Conservation (phyloP, 1,140 invertebrate genomes). For the Matsumurasca onukii region DNA sequence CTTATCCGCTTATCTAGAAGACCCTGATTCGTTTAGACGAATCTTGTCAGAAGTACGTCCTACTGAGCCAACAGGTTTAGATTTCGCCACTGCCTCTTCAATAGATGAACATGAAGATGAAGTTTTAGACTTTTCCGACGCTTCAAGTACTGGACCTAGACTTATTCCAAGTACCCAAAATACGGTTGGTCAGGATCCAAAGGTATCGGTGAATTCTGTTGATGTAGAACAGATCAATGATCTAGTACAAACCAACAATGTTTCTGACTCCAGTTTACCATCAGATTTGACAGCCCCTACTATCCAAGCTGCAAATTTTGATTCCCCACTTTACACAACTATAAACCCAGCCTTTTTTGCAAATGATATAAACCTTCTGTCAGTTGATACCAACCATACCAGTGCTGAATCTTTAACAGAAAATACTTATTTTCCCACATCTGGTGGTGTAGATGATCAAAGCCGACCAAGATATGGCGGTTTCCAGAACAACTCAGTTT, state of each 20-base stretch:
- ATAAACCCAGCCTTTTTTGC: slow-evolving; percentile 30
- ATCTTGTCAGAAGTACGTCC: slow-evolving; percentile 72
- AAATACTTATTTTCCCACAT: slow-evolving; percentile 50
- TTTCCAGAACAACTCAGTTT: slow-evolving; percentile 54
- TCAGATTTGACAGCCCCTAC: not conserved
- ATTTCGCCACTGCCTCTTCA: slow-evolving; percentile 36
- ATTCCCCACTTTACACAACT: slow-evolving; percentile 20
- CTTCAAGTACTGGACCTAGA: slow-evolving; percentile 7
- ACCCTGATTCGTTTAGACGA: slow-evolving; percentile 74
- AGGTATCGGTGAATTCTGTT: slow-evolving; percentile 13
- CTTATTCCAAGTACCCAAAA: not conserved
- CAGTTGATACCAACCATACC: slow-evolving; percentile 23
- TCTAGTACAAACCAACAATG: slow-evolving; percentile 14
- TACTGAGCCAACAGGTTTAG: slow-evolving; percentile 60
- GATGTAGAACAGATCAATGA: slow-evolving; percentile 29
- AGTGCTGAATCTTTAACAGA: slow-evolving; percentile 30
- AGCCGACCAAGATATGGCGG: slow-evolving; percentile 51
- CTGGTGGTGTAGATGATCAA: slow-evolving; percentile 42
- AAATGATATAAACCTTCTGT: slow-evolving; percentile 32
- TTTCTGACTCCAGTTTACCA: not conserved
- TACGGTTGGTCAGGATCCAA: too few relatives aligned
- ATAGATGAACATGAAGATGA: slow-evolving; percentile 62
- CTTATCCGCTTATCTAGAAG: slow-evolving; percentile 74
- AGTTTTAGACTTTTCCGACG: slow-evolving; percentile 74
- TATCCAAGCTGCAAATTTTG: not conserved